Evolutionary conservation across 2,113 vertebrate genomes (phyloP).

Genomic region (Bombycilla garrulus): DNA sequence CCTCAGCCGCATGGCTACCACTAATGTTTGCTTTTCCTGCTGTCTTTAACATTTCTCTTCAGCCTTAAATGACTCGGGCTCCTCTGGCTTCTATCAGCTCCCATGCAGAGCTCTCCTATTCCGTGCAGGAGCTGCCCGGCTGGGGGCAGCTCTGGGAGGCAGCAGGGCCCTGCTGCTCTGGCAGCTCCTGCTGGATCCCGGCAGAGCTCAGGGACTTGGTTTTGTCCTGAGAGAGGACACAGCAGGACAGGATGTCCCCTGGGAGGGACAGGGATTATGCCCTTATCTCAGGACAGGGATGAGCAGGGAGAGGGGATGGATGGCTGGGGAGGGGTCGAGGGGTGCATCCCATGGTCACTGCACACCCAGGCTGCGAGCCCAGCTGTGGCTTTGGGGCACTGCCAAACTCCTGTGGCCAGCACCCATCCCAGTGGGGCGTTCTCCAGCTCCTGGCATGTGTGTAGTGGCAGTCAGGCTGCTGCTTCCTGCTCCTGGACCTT

Average conservation of each 20-base stretch:
- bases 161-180: neutral
- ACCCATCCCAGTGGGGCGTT: neutral
- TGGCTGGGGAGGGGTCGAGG: neutral
- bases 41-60: slow-evolving; percentile 42
- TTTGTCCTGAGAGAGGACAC: neutral
- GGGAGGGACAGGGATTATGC: neutral
- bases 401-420: neutral
- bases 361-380: neutral
- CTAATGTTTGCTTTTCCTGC: slow-evolving; percentile 61
- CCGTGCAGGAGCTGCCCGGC: neutral
- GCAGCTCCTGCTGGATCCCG: neutral
- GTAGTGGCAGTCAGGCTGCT: neutral
- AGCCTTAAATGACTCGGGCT: slow-evolving; percentile 20
- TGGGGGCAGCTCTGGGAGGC: neutral
- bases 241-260: neutral
- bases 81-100: neutral
- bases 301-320: neutral
- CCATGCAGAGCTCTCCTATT: neutral
- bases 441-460: rapidly evolving
- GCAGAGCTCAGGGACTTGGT: neutral
- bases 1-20: slow-evolving; percentile 34
- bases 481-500: neutral
- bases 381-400: neutral
- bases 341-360: neutral
- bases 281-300: neutral